phyloP scores from a whole-genome alignment of 2,888 invertebrate genomes.

The Lymantria dispar region DNA sequence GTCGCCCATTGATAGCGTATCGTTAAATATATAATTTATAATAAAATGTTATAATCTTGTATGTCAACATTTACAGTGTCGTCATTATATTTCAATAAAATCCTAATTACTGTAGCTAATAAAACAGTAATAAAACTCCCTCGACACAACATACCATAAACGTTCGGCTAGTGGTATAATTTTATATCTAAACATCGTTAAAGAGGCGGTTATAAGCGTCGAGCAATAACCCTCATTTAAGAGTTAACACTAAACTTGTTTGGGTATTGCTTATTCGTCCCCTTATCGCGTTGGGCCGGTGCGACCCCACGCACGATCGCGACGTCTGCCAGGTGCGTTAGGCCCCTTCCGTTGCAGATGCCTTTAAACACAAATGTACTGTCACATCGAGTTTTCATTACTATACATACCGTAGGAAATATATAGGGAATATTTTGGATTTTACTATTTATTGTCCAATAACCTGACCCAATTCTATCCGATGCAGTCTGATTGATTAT shows the following conservation, averaged over 20 bases:
- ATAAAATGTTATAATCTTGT: slow-evolving; percentile 18
- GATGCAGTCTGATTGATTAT: too few relatives aligned
- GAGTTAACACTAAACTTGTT: slow-evolving; percentile 56
- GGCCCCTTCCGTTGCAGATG: slow-evolving; percentile 66
- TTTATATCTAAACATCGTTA: slow-evolving; percentile 42
- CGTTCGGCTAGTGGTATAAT: slow-evolving; percentile 37
- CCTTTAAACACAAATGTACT: neutral
- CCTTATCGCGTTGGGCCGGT: slow-evolving; percentile 50
- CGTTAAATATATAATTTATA: slow-evolving; percentile 1
- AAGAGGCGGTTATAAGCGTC: slow-evolving; percentile 35
- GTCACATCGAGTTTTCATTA: neutral
- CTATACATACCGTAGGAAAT: neutral
- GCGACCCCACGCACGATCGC: slow-evolving; percentile 55
- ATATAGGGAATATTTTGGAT: neutral
- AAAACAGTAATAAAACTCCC: slow-evolving; percentile 38
- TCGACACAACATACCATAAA: slow-evolving; percentile 33
- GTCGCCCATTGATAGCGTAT: neutral
- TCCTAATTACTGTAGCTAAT: slow-evolving; percentile 31
- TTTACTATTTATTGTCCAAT: too few relatives aligned
- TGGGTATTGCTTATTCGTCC: slow-evolving; percentile 45
- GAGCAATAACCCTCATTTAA: slow-evolving; percentile 49
- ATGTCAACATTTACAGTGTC: slow-evolving; percentile 17
- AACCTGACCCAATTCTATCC: too few relatives aligned
- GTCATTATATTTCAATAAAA: slow-evolving; percentile 25
- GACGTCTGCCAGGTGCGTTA: slow-evolving; percentile 63